A percentile compares a stretch with the other conserved stretches of the same genome.
These are phyloP conservation scores for Hydrozoanthus gracilis DNA, from an alignment of 92 coral and sea anemone species.

Conservation along the genomic window DNA sequence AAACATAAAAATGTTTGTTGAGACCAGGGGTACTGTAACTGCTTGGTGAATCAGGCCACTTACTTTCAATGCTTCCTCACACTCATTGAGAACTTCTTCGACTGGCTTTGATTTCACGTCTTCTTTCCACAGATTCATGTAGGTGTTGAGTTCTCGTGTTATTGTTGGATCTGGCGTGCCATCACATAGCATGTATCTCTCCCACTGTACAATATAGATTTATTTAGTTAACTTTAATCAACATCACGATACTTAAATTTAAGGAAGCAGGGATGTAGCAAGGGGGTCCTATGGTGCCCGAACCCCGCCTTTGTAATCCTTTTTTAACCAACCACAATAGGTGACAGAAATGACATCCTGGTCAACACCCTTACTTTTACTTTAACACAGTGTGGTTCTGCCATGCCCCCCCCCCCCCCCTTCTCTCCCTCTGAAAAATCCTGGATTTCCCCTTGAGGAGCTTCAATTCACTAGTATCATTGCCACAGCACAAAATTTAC, in stretches of 20 bases:
- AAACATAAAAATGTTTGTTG: no score
- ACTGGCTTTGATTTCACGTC: conserved; percentile 65
- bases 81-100: conserved; percentile 70
- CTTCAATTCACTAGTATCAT: no score
- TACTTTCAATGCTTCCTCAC: conserved; percentile 86
- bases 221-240: neutral
- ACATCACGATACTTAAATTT: no score
- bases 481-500: no score
- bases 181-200: conserved; percentile 95
- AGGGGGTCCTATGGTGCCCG: no score
- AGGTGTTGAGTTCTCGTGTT: conserved; percentile 87
- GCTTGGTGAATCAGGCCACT: neutral
- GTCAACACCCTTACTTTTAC: neutral
- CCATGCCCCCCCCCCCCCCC: no score
- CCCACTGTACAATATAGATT: conserved; percentile 67
- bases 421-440: no score
- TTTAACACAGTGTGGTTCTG: neutral
- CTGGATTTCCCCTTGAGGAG: no score
- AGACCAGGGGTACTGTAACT: no score
- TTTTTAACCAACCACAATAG: no score
- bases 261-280: neutral
- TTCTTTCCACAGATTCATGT: conserved; percentile 87
- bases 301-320: no score
- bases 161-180: conserved; percentile 93
- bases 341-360: no score